Base-by-base conservation (phyloP, 2,797 vertebrate species). In the Neosilurus mollespiculum region DNA sequence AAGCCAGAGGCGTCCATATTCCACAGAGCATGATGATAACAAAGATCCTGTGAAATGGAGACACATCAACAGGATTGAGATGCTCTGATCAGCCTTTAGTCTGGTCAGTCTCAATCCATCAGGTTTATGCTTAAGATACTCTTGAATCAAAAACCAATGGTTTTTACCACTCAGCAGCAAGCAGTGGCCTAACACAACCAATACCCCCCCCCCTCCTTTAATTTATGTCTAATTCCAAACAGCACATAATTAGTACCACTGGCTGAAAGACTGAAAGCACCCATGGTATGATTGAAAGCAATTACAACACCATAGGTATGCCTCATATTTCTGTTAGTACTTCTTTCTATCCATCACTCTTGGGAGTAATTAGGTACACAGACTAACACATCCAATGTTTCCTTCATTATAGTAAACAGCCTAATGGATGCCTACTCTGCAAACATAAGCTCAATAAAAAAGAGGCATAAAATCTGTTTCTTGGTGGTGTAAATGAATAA, bases 401-500 rank as follows among this genome's bases (percentile, higher is more conserved):
- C 87, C 24, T 82, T 76, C 37, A 75, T 75, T 82, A 64, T 79
- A 84, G 83, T 85, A 83, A 86, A 81, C 67, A 87, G 66, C 34
- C 70, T 24, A 82, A 87, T 87, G 82, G 86, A 81, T 80, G 76
- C 84, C 77, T 18, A 58, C 51, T 62, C 77, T 65, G 56, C 81
- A 64, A 78, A 65, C 59, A 75, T 85, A 56, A 86, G 73, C 24
- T 64, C 51, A 76, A 14, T 7, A 54, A 66, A 67, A 59, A 61
- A 70, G 67, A 62, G 14, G 24, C 20, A 85, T 84, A 75, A 87
- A 89, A 90, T 85, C 82, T 67, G 82, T 37, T 67, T 78, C 87
- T 91, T 87, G 87, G 87, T 81, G 65, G 77, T 88, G 87, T 88
- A 88, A 90, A 90, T 66, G 89, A 92, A 93, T 92, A 91, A 92